These are phyloP conservation scores for Hydrozoanthus tunicans DNA, from an alignment of 64 coral and sea anemone genomes.

Conservation along the genomic window DNA sequence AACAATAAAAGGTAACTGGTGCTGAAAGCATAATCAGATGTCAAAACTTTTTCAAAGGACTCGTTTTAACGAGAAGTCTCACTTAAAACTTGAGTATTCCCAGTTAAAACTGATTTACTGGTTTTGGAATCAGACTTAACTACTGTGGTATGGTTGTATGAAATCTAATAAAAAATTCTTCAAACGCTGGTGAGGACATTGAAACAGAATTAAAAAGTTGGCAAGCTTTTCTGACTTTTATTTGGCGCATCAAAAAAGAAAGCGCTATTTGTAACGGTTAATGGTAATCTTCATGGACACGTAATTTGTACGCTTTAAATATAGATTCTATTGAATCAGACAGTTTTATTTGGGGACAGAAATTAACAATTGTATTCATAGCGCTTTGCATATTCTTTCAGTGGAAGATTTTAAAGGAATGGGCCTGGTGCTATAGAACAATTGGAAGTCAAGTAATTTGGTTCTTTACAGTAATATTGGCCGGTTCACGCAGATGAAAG, in stretches of 20 bases:
- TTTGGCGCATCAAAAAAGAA: no score
- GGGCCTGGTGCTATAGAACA: conserved; percentile 21
- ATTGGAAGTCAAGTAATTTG: neutral
- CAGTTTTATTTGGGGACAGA: conserved; percentile 22
- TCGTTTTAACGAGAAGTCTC: conserved; percentile 19
- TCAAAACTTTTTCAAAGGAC: conserved; percentile 7
- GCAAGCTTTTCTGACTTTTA: no score
- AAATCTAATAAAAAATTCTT: no score
- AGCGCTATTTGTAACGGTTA: no score
- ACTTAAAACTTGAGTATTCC: conserved; percentile 16
- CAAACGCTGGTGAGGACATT: no score
- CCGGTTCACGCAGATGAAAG: no score
- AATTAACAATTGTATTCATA: conserved; percentile 17
- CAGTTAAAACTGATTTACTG: conserved; percentile 10
- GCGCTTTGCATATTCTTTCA: conserved; percentile 9
- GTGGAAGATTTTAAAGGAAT: conserved; percentile 23
- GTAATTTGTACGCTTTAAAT: conserved; percentile 17
- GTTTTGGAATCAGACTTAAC: conserved; percentile 23
- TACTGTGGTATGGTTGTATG: neutral
- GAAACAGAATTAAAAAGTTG: no score
- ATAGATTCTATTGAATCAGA: conserved; percentile 11
- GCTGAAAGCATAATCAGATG: conserved; percentile 5
- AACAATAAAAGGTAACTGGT: conserved; percentile 16
- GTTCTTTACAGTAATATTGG: no score
- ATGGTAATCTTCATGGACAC: neutral